Evolutionary conservation across 1,140 invertebrate species (phyloP).

Genomic region (Drosophila setifemur): DNA sequence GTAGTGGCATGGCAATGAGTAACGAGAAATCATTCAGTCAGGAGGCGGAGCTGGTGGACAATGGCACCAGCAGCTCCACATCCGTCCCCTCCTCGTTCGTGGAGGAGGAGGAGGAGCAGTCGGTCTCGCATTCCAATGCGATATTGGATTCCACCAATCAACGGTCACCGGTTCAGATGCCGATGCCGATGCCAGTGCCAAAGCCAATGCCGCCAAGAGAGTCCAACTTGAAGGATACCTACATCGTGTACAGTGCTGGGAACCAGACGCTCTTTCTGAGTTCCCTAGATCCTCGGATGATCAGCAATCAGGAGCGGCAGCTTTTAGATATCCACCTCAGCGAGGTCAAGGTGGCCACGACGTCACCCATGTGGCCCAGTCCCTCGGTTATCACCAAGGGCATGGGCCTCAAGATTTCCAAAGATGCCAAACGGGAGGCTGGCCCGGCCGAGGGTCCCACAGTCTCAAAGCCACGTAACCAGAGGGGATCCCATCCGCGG

Average conservation of each 20-base stretch:
- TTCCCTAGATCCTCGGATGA: conserved; percentile 17
- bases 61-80: neutral
- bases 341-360: conserved; percentile 11
- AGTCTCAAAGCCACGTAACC: too few relatives aligned
- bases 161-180: too few relatives aligned
- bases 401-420: conserved; percentile 7
- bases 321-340: conserved; percentile 39
- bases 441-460: too few relatives aligned
- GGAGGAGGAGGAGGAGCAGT: neutral
- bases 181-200: neutral
- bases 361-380: conserved; percentile 33
- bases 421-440: too few relatives aligned
- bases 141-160: too few relatives aligned
- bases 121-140: too few relatives aligned
- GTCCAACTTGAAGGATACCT: conserved; percentile 24
- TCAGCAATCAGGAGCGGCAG: conserved; percentile 8
- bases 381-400: conserved; percentile 34
- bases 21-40: neutral
- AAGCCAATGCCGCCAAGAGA: neutral
- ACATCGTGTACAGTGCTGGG: conserved; percentile 51
- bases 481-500: too few relatives aligned
- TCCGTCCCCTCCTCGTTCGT: too few relatives aligned
- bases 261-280: conserved; percentile 42
- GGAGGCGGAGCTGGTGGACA: neutral
- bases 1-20: neutral